Conservation (phyloP, 2,113 vertebrate genomes). For the Crotalus viridis region DNA sequence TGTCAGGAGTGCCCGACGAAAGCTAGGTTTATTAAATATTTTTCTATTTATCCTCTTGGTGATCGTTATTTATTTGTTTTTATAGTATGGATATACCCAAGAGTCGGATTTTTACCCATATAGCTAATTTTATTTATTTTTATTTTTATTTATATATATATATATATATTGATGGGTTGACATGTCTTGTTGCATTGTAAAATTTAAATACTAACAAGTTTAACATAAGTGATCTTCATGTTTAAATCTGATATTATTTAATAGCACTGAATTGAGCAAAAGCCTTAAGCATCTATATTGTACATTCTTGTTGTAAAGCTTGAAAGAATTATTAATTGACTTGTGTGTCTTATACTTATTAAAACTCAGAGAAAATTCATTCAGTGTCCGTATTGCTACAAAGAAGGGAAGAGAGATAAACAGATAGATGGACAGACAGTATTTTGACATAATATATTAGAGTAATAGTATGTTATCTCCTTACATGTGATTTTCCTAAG, state of each 20-base stretch:
- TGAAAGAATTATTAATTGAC: neutral
- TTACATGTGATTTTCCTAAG: neutral
- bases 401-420: neutral
- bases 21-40: too few relatives aligned
- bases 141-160: neutral
- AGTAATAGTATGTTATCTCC: neutral
- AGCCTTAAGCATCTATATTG: neutral
- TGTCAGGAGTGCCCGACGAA: too few relatives aligned
- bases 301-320: neutral
- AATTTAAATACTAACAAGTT: neutral
- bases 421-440: neutral
- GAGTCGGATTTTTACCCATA: too few relatives aligned
- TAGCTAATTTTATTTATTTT: too few relatives aligned
- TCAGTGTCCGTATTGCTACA: neutral
- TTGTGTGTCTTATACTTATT: neutral
- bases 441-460: neutral
- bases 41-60: too few relatives aligned
- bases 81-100: too few relatives aligned
- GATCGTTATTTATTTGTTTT: too few relatives aligned
- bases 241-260: neutral
- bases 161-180: conserved; percentile 34
- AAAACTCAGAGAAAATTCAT: neutral
- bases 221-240: neutral
- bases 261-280: neutral
- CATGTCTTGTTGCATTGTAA: conserved; percentile 16